Conservation (phyloP, 2,888 invertebrate genomes). For the Pherbina coryleti region DNA sequence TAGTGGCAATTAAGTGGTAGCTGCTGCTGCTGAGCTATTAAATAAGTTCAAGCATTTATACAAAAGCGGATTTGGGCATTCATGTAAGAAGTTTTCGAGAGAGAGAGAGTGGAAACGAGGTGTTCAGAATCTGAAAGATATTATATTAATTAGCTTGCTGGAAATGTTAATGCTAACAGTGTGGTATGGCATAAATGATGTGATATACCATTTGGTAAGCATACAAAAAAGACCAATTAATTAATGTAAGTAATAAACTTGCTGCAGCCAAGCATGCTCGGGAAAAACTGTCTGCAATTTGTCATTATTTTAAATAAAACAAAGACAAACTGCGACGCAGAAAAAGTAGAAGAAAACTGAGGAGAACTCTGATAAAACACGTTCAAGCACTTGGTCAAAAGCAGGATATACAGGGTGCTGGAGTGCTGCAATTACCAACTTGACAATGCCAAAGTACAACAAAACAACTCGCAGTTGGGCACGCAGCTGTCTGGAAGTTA, state of each 20-base stretch:
- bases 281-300: conserved; percentile 1
- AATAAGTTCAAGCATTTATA: no score
- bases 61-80: no score
- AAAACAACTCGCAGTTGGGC: neutral
- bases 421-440: conserved; percentile 9
- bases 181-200: neutral
- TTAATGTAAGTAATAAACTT: neutral
- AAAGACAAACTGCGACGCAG: neutral
- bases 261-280: neutral
- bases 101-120: no score
- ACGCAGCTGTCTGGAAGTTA: conserved; percentile 25
- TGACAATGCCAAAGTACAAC: neutral
- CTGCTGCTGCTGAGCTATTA: no score
- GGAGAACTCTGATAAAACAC: conserved; percentile 17
- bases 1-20: no score
- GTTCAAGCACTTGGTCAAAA: conserved; percentile 23
- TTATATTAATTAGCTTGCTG: no score
- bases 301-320: conserved; percentile 1
- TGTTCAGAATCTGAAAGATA: no score
- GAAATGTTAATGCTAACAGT: neutral
- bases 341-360: neutral
- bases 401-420: conserved; percentile 2
- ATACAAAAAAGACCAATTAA: neutral
- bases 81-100: no score
- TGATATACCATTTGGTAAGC: neutral